phyloP scores from a whole-genome alignment of 2,797 vertebrate species.

The Eospalax fontanierii region DNA sequence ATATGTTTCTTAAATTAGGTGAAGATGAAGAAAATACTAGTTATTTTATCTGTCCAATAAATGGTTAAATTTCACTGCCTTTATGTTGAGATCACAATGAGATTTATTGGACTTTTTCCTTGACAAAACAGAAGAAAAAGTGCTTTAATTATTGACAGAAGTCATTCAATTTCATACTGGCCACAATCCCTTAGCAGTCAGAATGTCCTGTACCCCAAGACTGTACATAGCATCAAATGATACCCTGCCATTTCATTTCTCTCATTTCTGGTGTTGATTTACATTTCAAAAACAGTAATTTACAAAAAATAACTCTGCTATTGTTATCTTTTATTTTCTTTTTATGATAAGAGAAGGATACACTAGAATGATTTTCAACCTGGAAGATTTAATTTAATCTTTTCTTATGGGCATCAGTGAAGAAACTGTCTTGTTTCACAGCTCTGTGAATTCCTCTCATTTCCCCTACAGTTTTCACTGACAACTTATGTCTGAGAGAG shows the following conservation, averaged over 20 bases:
- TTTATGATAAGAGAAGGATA: background rate
- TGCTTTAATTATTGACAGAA: background rate
- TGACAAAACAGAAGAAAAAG: background rate
- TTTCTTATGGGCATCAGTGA: background rate
- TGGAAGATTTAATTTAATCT: background rate
- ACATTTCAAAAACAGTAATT: background rate
- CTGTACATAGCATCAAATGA: background rate
- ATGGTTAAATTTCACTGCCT: background rate
- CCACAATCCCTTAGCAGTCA: background rate
- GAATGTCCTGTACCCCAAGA: background rate
- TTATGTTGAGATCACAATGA: background rate
- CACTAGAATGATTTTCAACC: background rate
- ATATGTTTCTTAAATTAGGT: constrained; percentile 60
- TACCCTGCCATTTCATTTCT: background rate
- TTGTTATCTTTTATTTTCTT: background rate
- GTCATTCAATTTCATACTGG: background rate
- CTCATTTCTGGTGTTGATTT: background rate
- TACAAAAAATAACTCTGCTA: constrained; percentile 7
- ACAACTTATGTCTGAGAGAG: background rate
- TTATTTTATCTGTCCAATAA: constrained; percentile 48
- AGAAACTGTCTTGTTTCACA: background rate
- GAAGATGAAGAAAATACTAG: constrained; percentile 37
- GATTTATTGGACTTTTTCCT: background rate
- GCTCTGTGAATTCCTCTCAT: background rate
- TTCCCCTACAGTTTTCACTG: background rate